These are phyloP conservation scores for Cranoglanis bouderius DNA, from an alignment of 2,113 vertebrate species.

Conservation along the genomic window DNA sequence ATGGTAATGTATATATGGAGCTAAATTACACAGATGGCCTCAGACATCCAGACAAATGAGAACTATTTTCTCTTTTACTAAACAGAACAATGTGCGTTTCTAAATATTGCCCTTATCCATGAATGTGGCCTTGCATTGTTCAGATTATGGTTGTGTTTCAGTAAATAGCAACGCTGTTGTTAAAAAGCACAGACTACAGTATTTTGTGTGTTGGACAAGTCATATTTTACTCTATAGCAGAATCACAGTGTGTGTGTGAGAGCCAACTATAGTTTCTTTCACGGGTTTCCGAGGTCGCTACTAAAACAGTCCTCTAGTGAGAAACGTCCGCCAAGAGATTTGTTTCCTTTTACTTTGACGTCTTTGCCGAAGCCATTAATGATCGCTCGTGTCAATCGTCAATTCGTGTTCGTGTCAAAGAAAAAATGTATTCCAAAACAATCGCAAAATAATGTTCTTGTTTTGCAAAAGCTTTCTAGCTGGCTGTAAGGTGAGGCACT, in stretches of 20 bases:
- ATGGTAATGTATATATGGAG: no score
- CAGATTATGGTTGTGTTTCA: background rate
- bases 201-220: background rate
- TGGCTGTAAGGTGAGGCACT: background rate
- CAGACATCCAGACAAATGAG: background rate
- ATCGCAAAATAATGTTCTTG: background rate
- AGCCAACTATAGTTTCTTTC: background rate
- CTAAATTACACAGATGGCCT: background rate
- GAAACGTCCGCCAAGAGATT: background rate
- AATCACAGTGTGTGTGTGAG: background rate
- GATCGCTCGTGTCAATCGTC: background rate
- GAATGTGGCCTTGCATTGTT: background rate
- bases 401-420: no score
- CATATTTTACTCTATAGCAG: background rate
- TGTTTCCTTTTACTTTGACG: background rate
- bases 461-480: background rate
- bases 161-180: background rate
- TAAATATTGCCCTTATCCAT: background rate
- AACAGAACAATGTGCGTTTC: background rate
- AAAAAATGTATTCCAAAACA: background rate
- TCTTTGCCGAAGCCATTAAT: background rate
- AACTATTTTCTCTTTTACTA: background rate
- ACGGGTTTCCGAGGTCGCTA: background rate
- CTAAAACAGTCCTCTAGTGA: background rate
- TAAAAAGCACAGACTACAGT: background rate